These are phyloP conservation scores for Acropora tenuis DNA, from an alignment of 64 coral and sea anemone genomes.

Conservation along the genomic window DNA sequence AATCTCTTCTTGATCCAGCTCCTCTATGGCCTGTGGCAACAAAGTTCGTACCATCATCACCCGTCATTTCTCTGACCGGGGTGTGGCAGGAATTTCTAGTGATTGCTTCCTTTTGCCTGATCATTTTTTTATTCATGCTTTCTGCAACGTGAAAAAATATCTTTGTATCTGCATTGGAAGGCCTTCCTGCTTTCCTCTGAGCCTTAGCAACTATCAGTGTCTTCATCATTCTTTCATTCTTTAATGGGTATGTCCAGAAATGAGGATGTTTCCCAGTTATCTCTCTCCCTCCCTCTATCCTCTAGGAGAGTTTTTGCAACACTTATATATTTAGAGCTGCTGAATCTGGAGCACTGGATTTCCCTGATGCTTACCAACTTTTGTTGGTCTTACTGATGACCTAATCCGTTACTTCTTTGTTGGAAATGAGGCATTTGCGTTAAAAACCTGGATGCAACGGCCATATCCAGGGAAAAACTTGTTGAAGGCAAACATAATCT, in stretches of 20 bases:
- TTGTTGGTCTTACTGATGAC: not conserved
- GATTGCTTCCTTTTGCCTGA: conserved; percentile 20
- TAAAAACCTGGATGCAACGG: conserved; percentile 11
- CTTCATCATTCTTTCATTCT: not conserved
- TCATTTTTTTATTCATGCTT: conserved; percentile 12
- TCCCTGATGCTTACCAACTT: not conserved
- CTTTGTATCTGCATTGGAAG: conserved; percentile 3
- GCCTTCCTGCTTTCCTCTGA: not conserved
- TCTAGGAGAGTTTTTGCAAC: not conserved
- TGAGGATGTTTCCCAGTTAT: not conserved
- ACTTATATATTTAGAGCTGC: not conserved
- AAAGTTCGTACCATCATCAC: conserved; percentile 1
- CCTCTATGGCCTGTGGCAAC: conserved; percentile 5
- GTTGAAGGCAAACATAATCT: not conserved
- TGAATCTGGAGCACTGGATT: not conserved
- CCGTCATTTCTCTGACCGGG: conserved; percentile 10
- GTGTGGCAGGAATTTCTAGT: not conserved
- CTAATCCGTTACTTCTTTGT: conserved; percentile 23
- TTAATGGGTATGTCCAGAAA: not conserved
- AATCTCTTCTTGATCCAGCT: not conserved
- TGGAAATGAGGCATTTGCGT: conserved; percentile 40
- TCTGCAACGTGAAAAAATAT: not conserved
- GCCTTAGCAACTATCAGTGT: not conserved
- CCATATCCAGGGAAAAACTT: conserved; percentile 61
- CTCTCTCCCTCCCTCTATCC: not conserved